These are phyloP conservation scores for Nasonia giraulti DNA, from an alignment of 1,140 invertebrate genomes.

Conservation along the genomic window DNA sequence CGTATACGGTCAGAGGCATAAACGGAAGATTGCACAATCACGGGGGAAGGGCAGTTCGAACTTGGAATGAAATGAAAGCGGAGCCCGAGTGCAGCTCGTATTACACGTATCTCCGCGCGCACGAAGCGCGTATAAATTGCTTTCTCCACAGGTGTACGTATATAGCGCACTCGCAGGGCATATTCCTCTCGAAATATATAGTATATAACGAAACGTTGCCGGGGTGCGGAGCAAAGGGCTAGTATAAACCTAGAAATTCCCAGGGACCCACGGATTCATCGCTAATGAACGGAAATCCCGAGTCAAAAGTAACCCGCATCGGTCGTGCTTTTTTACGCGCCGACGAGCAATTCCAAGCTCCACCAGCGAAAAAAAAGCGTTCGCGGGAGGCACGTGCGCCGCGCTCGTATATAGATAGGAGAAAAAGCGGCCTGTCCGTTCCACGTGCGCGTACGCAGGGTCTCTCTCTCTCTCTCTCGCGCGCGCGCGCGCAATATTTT, in stretches of 20 bases:
- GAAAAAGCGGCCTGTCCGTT: neutral
- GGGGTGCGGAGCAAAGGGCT: too few species aligned
- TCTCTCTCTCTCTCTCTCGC: neutral
- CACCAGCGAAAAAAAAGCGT: neutral
- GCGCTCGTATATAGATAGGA: too few species aligned
- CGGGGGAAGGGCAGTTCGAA: neutral
- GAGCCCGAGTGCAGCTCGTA: neutral
- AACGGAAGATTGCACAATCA: constrained; percentile 5
- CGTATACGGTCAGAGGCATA: neutral
- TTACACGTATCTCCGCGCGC: neutral
- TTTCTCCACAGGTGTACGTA: neutral
- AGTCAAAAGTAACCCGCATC: too few species aligned
- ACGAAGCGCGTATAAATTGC: neutral
- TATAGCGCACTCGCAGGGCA: neutral
- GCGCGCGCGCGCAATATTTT: neutral
- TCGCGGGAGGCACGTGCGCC: too few species aligned
- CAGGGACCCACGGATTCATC: too few species aligned
- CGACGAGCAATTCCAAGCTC: too few species aligned
- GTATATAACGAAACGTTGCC: too few species aligned
- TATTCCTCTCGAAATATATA: neutral
- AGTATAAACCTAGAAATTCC: too few species aligned
- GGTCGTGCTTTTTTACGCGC: too few species aligned
- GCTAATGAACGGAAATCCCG: too few species aligned
- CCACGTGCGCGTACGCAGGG: neutral
- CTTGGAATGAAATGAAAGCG: constrained; percentile 12